Percentiles rank a stretch among this genome's conserved stretches.
These are phyloP conservation scores for Hetaerina titia DNA, from an alignment of 2,888 invertebrate genomes.

Conservation along the genomic window DNA sequence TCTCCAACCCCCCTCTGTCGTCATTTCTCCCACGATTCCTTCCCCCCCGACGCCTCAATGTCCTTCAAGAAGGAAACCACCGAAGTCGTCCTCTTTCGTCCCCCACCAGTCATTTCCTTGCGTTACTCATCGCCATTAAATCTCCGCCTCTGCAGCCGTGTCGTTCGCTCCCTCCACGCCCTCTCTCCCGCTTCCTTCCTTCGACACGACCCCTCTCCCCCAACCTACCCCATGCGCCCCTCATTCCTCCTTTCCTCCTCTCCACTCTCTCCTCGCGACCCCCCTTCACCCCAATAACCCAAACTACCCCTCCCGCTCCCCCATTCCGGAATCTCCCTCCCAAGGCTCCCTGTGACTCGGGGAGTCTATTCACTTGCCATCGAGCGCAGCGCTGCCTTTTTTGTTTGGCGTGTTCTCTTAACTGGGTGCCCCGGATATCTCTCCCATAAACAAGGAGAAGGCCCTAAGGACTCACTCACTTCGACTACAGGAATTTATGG, in stretches of 20 bases:
- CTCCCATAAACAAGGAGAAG: slow-evolving; percentile 7
- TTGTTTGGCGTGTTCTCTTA: background rate
- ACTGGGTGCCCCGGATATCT: background rate
- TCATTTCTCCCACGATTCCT: slow-evolving; percentile 9
- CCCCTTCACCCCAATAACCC: background rate
- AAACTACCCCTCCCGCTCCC: background rate
- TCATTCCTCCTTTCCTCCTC: background rate
- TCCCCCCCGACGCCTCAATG: background rate
- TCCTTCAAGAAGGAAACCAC: slow-evolving; percentile 35
- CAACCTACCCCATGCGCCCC: too few species aligned
- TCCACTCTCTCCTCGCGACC: background rate
- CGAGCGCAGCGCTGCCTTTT: background rate
- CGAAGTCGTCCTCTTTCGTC: slow-evolving; percentile 1
- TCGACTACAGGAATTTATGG: background rate
- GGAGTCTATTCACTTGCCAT: background rate
- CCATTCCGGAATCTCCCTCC: too few species aligned
- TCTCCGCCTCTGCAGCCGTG: background rate
- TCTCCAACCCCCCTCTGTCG: background rate
- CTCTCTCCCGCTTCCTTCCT: background rate
- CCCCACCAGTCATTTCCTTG: slow-evolving; percentile 30
- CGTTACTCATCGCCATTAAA: slow-evolving; percentile 39
- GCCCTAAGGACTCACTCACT: background rate
- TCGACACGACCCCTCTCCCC: background rate
- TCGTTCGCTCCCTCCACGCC: background rate
- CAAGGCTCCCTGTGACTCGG: background rate